Evolutionary conservation across 1,140 invertebrate species (phyloP).

Genomic region (Halesus radiatus): DNA sequence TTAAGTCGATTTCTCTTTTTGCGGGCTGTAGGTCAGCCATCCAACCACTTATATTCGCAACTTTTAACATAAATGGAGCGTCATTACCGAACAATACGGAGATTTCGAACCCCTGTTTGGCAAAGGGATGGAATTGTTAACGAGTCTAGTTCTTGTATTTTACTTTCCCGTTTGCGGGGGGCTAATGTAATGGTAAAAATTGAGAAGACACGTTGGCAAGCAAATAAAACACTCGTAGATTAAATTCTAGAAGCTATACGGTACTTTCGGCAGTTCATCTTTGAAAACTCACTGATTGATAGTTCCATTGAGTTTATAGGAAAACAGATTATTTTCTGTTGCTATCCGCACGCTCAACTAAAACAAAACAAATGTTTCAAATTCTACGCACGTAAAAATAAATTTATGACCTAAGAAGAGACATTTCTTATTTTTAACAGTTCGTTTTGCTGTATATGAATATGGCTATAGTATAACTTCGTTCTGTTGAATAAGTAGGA

Average conservation of each 20-base stretch:
- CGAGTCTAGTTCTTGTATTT: conserved; percentile 48
- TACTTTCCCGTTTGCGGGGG: conserved; percentile 39
- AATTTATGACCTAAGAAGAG: neutral
- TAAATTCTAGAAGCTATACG: conserved; percentile 12
- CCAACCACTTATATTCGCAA: conserved; percentile 5
- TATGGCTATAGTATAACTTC: too few relatives aligned
- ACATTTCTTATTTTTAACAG: neutral
- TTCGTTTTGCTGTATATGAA: neutral
- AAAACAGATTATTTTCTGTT: neutral
- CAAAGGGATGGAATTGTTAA: conserved; percentile 52
- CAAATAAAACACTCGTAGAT: conserved; percentile 28
- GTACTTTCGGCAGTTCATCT: neutral
- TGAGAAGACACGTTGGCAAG: conserved; percentile 49
- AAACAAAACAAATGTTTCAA: neutral
- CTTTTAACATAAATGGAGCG: neutral
- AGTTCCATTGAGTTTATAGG: conserved; percentile 8
- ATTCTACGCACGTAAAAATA: neutral
- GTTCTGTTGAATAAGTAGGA: too few relatives aligned
- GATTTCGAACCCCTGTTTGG: conserved; percentile 51
- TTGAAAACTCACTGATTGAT: conserved; percentile 1
- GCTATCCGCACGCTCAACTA: neutral
- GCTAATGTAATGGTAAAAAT: conserved; percentile 52
- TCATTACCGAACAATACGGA: conserved; percentile 39
- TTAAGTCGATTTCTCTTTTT: neutral
- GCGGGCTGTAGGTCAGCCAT: neutral